Evolutionary conservation across 2,888 invertebrate genomes (phyloP).

Genomic region (Ditula angustiorana): DNA sequence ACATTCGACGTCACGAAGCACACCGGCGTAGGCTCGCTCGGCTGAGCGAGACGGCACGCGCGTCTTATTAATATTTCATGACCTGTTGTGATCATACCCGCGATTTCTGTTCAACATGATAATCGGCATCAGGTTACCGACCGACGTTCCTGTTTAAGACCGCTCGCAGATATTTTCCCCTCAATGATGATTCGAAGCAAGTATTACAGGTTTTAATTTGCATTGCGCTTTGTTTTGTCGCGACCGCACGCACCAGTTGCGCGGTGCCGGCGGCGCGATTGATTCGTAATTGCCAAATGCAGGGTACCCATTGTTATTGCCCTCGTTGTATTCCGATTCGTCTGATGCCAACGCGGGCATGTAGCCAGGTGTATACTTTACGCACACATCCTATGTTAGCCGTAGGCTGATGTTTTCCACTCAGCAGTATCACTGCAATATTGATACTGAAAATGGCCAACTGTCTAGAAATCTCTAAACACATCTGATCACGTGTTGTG

Average conservation of each 20-base stretch:
- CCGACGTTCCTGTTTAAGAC: no score
- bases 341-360: not conserved
- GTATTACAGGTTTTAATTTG: no score
- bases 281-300: not conserved
- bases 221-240: not conserved
- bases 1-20: no score
- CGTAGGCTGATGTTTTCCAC: no score
- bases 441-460: no score
- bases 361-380: not conserved
- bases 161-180: no score
- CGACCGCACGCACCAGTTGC: not conserved
- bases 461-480: no score
- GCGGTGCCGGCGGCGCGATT: not conserved
- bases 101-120: not conserved
- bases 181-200: no score
- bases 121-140: not conserved
- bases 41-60: not conserved
- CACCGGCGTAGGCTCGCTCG: no score
- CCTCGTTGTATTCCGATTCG: not conserved
- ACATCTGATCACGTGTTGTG: no score
- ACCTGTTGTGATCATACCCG: not conserved
- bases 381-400: no score
- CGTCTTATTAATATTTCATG: not conserved
- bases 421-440: no score
- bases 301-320: not conserved